Conservation (phyloP, 2,888 invertebrate genomes). For the Pollenia labialis region DNA sequence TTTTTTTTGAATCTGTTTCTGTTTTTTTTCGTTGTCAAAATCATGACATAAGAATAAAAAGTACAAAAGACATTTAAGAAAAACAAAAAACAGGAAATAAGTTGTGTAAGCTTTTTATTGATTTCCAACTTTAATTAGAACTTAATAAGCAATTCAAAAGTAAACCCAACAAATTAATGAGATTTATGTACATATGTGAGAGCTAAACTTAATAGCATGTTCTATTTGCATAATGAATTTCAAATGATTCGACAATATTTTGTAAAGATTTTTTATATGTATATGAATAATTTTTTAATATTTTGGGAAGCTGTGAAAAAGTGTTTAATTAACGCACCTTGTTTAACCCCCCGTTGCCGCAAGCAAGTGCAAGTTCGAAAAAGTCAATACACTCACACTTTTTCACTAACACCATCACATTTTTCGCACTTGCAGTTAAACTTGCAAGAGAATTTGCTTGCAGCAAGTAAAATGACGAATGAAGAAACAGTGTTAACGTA, state of each 20-base stretch:
- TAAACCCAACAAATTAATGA: conserved; percentile 52
- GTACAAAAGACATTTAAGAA: conserved; percentile 31
- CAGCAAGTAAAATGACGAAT: too few relatives aligned
- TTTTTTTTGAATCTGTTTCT: background rate
- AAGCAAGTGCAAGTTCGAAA: too few relatives aligned
- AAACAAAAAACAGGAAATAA: conserved; percentile 67
- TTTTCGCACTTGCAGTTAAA: too few relatives aligned
- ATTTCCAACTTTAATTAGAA: conserved; percentile 67
- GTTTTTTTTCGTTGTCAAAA: conserved; percentile 51
- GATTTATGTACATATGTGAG: conserved; percentile 23
- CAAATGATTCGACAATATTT: conserved; percentile 15
- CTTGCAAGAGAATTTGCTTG: too few relatives aligned
- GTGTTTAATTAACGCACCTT: background rate
- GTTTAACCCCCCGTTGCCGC: too few relatives aligned
- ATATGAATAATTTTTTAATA: too few relatives aligned
- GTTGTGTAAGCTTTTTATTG: conserved; percentile 66
- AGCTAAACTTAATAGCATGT: conserved; percentile 17
- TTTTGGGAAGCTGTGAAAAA: background rate
- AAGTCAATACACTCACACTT: too few relatives aligned
- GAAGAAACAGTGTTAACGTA: too few relatives aligned
- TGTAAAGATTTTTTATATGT: background rate
- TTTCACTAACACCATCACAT: too few relatives aligned
- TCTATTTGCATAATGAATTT: background rate
- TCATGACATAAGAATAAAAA: conserved; percentile 52
- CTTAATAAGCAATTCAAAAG: conserved; percentile 54